Evolutionary conservation across 1,140 invertebrate genomes (phyloP).

Genomic region (Scaptomyza hsui): DNA sequence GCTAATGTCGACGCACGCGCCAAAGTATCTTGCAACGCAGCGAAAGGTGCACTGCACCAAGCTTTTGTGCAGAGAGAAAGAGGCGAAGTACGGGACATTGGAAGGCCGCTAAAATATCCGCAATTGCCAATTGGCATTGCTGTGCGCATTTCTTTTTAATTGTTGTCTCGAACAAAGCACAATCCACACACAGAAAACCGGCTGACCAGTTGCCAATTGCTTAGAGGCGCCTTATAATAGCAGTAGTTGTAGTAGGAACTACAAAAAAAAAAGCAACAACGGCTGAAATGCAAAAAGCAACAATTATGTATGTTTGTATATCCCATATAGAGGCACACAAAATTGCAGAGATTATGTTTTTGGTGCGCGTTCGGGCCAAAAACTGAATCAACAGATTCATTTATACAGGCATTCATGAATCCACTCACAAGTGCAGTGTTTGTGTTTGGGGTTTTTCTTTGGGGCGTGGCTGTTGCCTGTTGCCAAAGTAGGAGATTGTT

Average conservation of each 20-base stretch:
- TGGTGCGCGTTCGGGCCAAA: constrained; percentile 24
- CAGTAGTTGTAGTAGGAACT: constrained; percentile 37
- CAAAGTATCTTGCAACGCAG: constrained; percentile 17
- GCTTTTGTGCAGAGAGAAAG: background rate
- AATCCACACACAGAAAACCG: constrained; percentile 2
- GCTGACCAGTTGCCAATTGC: constrained; percentile 35
- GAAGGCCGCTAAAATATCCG: constrained; percentile 53
- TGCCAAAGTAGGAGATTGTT: constrained; percentile 2
- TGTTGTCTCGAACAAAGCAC: constrained; percentile 47
- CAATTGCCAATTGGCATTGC: constrained; percentile 69
- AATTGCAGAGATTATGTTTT: constrained; percentile 39
- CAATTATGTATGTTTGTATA: constrained; percentile 2
- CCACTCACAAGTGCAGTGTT: background rate
- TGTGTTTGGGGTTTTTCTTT: constrained; percentile 2
- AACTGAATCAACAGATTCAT: constrained; percentile 39
- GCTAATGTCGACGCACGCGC: constrained; percentile 66
- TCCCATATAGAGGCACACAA: constrained; percentile 27
- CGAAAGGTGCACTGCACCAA: constrained; percentile 57
- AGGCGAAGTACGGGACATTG: background rate
- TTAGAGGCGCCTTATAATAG: constrained; percentile 27
- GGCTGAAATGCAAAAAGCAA: constrained; percentile 18
- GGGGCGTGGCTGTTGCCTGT: constrained; percentile 19
- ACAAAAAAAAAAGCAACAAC: constrained; percentile 10
- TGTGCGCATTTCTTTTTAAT: constrained; percentile 71
- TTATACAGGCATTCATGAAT: constrained; percentile 12